Evolutionary conservation across 2,797 vertebrate species (phyloP).

Genomic region (Xiphorhynchus erythropygius): DNA sequence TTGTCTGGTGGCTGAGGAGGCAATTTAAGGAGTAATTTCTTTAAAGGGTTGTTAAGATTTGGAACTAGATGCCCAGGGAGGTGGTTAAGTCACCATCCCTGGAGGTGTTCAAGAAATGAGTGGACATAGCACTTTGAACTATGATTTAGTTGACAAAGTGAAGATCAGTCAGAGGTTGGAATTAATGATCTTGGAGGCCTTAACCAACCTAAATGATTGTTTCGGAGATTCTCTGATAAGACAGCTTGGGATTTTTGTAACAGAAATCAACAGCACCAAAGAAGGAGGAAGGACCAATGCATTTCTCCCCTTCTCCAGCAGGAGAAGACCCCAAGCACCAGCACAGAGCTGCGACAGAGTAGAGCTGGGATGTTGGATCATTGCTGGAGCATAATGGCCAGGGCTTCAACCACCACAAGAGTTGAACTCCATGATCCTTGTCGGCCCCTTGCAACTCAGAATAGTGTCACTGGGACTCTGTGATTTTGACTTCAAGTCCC

Average conservation of each 20-base stretch:
- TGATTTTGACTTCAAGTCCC: neutral
- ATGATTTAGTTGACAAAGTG: neutral
- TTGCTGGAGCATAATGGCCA: neutral
- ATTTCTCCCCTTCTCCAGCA: neutral
- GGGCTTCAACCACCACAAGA: no score
- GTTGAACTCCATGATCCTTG: no score
- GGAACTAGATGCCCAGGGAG: neutral
- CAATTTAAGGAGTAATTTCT: neutral
- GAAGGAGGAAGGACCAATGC: accelerated
- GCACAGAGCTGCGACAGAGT: neutral
- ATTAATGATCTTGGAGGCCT: neutral
- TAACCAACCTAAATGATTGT: neutral
- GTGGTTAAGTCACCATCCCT: neutral
- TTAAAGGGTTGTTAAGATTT: neutral
- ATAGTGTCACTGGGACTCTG: no score
- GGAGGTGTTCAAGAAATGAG: neutral
- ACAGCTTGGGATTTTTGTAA: neutral
- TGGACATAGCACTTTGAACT: neutral
- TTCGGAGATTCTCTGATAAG: neutral
- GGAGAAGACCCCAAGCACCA: accelerated
- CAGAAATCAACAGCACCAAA: neutral
- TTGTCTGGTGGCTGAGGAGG: neutral
- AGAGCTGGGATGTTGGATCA: neutral
- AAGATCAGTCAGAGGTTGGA: neutral
- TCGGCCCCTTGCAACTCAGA: no score